These are phyloP conservation scores for Procambarus virginalis DNA, from an alignment of 1,140 invertebrate genomes.

Conservation along the genomic window DNA sequence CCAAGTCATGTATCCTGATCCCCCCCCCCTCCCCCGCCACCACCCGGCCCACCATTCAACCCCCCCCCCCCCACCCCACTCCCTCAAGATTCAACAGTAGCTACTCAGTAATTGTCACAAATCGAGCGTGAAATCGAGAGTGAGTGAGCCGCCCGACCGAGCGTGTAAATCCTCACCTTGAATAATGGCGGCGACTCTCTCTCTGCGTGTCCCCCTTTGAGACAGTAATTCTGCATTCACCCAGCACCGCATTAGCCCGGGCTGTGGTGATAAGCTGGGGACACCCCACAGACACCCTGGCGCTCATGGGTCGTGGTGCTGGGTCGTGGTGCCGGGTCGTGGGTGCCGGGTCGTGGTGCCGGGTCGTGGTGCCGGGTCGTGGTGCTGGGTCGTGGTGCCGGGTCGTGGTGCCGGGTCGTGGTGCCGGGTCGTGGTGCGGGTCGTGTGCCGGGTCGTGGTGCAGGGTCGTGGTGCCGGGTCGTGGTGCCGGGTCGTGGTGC, in stretches of 20 bases:
- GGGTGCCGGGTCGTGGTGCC: no score
- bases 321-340: no score
- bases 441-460: no score
- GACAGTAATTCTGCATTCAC: background rate
- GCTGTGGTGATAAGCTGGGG: background rate
- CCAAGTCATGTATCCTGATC: background rate
- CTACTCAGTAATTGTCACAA: slow-evolving; percentile 35
- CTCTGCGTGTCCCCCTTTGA: background rate
- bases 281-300: background rate
- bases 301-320: background rate
- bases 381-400: no score
- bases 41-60: background rate
- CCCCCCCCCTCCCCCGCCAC: background rate
- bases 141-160: slow-evolving; percentile 8
- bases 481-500: no score
- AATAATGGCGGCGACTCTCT: background rate
- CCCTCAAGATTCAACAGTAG: slow-evolving; percentile 7
- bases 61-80: background rate
- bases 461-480: no score
- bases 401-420: no score
- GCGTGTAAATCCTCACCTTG: slow-evolving; percentile 14
- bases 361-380: no score
- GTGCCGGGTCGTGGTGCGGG: no score
- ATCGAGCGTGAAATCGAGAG: slow-evolving; percentile 26
- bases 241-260: background rate